Evolutionary conservation across 2,888 invertebrate genomes (phyloP).

Genomic region (Melipona bicolor): DNA sequence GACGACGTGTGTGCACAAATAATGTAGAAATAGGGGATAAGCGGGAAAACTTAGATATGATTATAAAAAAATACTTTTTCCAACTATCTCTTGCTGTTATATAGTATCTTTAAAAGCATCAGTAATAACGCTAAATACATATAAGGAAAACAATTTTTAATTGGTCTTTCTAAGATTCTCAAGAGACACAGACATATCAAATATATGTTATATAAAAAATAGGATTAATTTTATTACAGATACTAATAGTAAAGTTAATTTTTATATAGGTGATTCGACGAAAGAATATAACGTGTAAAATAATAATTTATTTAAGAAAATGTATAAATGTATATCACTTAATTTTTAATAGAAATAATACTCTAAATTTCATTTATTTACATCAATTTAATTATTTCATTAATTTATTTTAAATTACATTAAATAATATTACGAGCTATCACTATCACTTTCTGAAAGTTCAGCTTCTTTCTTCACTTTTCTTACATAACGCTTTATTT

Average conservation of each 20-base stretch:
- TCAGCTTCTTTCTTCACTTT: slow-evolving; percentile 88
- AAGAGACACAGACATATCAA: neutral
- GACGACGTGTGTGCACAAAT: neutral
- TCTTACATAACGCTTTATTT: slow-evolving; percentile 82
- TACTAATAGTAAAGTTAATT: neutral
- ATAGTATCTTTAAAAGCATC: neutral
- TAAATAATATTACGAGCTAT: slow-evolving; percentile 28
- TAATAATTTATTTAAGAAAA: slow-evolving; percentile 42
- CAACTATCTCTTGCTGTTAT: neutral
- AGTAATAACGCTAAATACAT: neutral
- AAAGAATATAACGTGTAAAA: slow-evolving; percentile 1
- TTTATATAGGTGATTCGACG: neutral
- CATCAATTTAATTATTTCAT: neutral
- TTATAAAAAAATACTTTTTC: neutral
- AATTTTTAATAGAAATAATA: slow-evolving; percentile 10
- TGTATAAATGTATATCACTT: neutral
- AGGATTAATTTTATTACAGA: slow-evolving; percentile 6
- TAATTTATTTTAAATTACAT: neutral
- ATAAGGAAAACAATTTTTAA: neutral
- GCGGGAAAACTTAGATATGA: neutral
- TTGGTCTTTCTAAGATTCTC: neutral
- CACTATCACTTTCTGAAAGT: slow-evolving; percentile 88
- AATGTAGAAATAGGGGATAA: neutral
- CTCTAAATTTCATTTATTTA: neutral
- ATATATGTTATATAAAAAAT: slow-evolving; percentile 7